Base-by-base conservation (phyloP, 2,888 invertebrate species). In the Xestia c-nigrum region DNA sequence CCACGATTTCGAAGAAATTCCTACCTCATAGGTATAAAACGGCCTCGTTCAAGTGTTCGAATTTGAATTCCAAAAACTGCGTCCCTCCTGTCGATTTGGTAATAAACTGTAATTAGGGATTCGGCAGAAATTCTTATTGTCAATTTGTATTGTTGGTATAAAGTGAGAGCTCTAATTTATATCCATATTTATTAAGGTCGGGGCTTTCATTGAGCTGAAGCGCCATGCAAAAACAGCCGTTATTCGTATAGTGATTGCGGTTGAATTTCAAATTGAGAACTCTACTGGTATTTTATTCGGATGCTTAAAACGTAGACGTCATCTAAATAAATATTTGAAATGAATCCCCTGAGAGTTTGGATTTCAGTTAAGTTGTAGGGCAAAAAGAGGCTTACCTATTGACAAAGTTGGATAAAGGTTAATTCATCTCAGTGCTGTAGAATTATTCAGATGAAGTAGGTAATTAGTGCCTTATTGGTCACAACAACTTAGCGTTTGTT, bases 261-360 rank as follows among this genome's bases (percentile, higher is more conserved):
- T 90, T 90, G 87, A 90, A 91, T 91, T 92, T 91, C 83, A 89
- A 92, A 90, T 88, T 87, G 85, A 87, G 85, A 82, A 81, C 85
- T 83, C 84, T 76, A 74, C 82, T 87, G 82, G 90, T 92, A 91
- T 93, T 93, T 92, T 92, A 93, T 92, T 92, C 89, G 88, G 82
- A 85, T 89, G 87, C 89, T 90, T 89, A 84, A 92, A 90, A 90
- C 89, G 89, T 88, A 88, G 90, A 89, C 87, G 90, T 90, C 91
- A 91, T 93, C 92, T 91, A 91, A 94, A 94, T 92, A 93, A 93
- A 94, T 93, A 92, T 94, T 92, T 91, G 89, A 88, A 90, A 90
- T 87, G 89, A 92, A 90, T 89, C 91, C 87, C 88, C 86, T 77
- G 87, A 83, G 87, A 87, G 85, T 88, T 91, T 89, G 88, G 85